Evolutionary conservation across 1,140 invertebrate species (phyloP), one percentile per base, ranked within the genome.

Genomic region (Sesamia nonagrioides): DNA sequence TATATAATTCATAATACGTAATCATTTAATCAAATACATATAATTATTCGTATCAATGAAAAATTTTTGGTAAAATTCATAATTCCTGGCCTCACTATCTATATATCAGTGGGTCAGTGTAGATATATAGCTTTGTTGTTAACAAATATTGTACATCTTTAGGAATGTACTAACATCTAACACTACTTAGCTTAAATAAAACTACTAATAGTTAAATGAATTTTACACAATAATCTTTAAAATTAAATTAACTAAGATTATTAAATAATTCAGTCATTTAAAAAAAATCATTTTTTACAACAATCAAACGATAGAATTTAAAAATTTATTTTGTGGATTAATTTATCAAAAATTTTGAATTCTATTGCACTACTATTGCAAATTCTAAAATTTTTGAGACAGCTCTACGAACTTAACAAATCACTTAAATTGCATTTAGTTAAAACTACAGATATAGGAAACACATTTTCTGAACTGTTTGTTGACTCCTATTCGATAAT

Each of bases 21-120:
- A 87, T 92, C 88, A 89, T 93, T 92, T 92, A 91, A 88, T 91
- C n/a, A n/a, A n/a, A n/a, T 86, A 86, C 88, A 86, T 91, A 91
- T 90, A 91, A 84, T 85, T 90, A 91, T 87, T 91, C 89, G 90
- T 91, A 92, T 93, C 92, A 91, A 93, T 91, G 88, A 91, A 91
- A 88, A 82, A 84, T 92, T 93, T 93, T 93, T 93, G 92, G 92
- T 93, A 90, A 91, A 91, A 91, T 88, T 91, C 84, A 87, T 88
- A 90, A 91, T 86, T 86, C 82, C 83, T 85, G 89, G 86, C 89
- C 86, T 60, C 42, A 77, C 76, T 82, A 82, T 79, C 40, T 77
- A 50, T 80, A 79, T 54, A 75, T 66, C 81, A 80, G 84, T 90
- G 90, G 91, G 90, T 89, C 91, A 84, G 80, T n/a, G n/a, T n/a